phyloP scores from a whole-genome alignment of 2,113 vertebrate genomes.

The Rhinopomastus cyanomelas region DNA sequence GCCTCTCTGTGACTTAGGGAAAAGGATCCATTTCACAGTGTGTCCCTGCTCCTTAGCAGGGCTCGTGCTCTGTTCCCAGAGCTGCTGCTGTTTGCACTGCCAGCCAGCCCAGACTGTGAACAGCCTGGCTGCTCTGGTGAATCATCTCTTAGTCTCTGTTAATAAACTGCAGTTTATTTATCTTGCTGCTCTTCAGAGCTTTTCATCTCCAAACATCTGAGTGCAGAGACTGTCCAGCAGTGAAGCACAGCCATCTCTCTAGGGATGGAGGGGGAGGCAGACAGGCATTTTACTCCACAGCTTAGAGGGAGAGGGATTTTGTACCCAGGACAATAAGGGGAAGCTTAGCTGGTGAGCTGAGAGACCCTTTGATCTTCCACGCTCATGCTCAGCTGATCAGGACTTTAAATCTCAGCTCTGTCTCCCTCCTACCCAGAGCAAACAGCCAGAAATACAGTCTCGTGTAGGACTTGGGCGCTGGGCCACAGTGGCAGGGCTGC shows the following conservation, averaged over 20 bases:
- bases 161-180: conserved; percentile 35
- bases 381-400: conserved; percentile 43
- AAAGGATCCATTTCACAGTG: neutral
- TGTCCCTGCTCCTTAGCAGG: neutral
- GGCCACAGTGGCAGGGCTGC: neutral
- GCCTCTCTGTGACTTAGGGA: neutral
- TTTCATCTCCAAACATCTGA: conserved; percentile 24
- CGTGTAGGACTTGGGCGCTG: neutral
- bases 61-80: conserved; percentile 9
- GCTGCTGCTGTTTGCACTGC: conserved; percentile 24
- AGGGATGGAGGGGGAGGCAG: conserved; percentile 38
- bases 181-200: conserved; percentile 23
- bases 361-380: conserved; percentile 46
- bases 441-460: conserved; percentile 13
- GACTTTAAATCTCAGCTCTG: conserved; percentile 38
- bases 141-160: conserved; percentile 17
- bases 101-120: conserved; percentile 25
- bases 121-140: conserved; percentile 21
- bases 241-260: neutral
- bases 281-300: neutral
- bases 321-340: conserved; percentile 35
- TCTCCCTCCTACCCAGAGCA: conserved; percentile 9
- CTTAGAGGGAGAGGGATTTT: conserved; percentile 33
- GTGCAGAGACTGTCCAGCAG: neutral
- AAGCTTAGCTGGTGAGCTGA: conserved; percentile 6